A percentile compares a stretch with the other conserved stretches of the same genome.
phyloP scores from a whole-genome alignment of 2,888 invertebrate species.

The Cephus runcator region DNA sequence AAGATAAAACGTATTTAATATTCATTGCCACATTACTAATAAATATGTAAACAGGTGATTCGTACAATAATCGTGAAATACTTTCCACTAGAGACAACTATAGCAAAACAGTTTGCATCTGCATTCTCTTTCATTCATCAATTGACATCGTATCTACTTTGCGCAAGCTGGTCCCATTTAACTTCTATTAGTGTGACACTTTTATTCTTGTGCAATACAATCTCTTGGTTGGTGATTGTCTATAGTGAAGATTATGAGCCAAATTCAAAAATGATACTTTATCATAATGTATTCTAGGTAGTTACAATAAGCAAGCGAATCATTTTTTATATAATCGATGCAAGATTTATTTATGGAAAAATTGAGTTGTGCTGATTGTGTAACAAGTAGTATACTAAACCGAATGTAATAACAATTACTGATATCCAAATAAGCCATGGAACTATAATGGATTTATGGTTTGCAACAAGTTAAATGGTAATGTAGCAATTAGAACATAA shows the following conservation, averaged over 20 bases:
- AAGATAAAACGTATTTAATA: not conserved
- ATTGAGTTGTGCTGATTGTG: not conserved
- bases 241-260: not conserved
- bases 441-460: not conserved
- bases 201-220: not conserved
- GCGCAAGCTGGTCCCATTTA: not conserved
- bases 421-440: not conserved
- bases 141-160: not conserved
- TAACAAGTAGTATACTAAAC: not conserved
- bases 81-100: not conserved
- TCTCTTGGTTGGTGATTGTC: not conserved
- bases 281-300: not conserved
- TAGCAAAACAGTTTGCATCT: not conserved
- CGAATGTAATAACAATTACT: not conserved
- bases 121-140: not conserved
- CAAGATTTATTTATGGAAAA: not conserved
- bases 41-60: not conserved
- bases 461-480: not conserved
- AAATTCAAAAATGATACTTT: not conserved
- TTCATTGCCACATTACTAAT: not conserved
- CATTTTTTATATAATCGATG: not conserved
- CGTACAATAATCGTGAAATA: not conserved
- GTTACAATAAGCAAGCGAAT: too few species aligned
- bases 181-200: not conserved
- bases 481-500: not conserved